Evolutionary conservation across 2,113 vertebrate species (phyloP), one percentile per base, ranked within the genome.

Genomic region (Bubo scandiacus): DNA sequence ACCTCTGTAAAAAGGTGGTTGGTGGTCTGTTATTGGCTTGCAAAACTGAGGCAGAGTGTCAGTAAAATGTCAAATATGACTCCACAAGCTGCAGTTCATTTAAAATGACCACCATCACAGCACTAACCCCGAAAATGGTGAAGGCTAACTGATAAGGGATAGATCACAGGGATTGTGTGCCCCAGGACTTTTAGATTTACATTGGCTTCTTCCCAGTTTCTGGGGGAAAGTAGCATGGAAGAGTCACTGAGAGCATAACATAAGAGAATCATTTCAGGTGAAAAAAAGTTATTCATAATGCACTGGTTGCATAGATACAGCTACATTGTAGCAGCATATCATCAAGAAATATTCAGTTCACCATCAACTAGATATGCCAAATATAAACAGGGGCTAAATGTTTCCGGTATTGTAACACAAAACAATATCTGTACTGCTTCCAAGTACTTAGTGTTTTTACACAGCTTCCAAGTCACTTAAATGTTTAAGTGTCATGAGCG

Each of bases 1-100:
- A 92, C 52, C 9, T 74, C 72, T 81, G 51, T 52, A 85, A 85
- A 91, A 91, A 94, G 22, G 14, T 75, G 26, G 14, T 66, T 75
- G 29, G 32, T 42, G 18, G 11, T 45, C 32, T 59, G 21, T 38
- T 84, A 25, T 20, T 89, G 90, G 59, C 70, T 63, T 79, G n/a
- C 40, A 87, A 87, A 81, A 78, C 38, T 55, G 38, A 51, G 20
- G 8, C 22, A 55, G 26, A 81, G 15, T 45, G 21, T 79, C 81
- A 95, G 26, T 4, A 93, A 87, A 89, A 78, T 18, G 27, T 86
- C 45, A 45, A 62, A 59, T 36, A n/a, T 18, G 13, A 75, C 25
- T 75, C 32, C 12, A 63, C 12, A 74, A 66, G 23, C 43, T 75
- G 29, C n/a, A 75, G 20, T 30, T 88, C 25, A 6, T 75, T 68